Percentiles rank a stretch among this genome's conserved stretches.
Conservation (phyloP, 1,140 invertebrate species). For the Homalodisca vitripennis region DNA sequence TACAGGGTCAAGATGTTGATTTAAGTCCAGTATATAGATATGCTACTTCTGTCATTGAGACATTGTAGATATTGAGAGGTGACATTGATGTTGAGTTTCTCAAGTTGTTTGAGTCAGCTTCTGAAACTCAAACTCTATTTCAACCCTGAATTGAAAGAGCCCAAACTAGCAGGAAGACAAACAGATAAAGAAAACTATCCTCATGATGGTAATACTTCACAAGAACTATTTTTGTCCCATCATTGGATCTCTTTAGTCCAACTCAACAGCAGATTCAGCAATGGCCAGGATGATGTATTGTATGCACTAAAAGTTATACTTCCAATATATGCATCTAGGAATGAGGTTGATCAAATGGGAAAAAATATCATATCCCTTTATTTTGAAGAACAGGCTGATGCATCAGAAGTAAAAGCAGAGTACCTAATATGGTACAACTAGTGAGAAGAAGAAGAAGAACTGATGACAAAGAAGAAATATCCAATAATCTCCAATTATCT, state of each 20-base stretch:
- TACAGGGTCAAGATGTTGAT: constrained; percentile 6
- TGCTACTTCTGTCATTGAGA: constrained; percentile 15
- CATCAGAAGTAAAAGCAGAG: constrained; percentile 2
- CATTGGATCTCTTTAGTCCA: constrained; percentile 3
- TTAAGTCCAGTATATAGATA: constrained; percentile 5
- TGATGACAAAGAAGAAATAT: constrained; percentile 11
- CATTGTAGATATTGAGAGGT: neutral
- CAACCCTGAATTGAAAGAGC: neutral
- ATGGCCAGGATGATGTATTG: constrained; percentile 7
- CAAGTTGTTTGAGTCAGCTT: constrained; percentile 15
- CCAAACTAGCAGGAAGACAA: neutral
- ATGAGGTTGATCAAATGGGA: neutral
- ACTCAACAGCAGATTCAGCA: constrained; percentile 5
- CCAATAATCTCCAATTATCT: neutral
- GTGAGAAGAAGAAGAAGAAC: neutral
- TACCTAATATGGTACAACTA: constrained; percentile 8
- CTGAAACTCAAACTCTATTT: constrained; percentile 4
- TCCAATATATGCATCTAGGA: neutral
- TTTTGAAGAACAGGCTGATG: neutral
- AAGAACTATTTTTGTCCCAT: constrained; percentile 13
- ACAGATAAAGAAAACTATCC: constrained; percentile 2
- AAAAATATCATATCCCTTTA: constrained; percentile 12
- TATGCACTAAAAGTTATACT: constrained; percentile 2
- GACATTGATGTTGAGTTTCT: constrained; percentile 15
- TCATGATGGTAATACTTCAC: neutral